Conservation (phyloP, 2,113 vertebrate species). For the Strix uralensis region DNA sequence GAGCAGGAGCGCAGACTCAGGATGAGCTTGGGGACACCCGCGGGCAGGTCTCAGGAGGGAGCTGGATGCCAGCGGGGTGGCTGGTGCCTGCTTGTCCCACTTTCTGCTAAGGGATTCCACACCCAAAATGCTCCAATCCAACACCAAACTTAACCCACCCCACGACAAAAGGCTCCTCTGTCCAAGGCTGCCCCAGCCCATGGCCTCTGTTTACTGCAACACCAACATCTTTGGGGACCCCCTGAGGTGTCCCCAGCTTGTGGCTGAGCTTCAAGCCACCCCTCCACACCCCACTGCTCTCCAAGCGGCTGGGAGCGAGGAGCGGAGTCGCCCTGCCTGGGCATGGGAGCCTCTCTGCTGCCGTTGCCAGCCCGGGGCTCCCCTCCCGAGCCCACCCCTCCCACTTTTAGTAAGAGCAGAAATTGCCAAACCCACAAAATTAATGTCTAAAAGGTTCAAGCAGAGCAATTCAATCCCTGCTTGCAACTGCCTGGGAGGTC, state of each 20-base stretch:
- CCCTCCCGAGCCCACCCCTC: background rate
- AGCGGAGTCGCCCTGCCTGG: background rate
- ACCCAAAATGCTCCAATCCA: background rate
- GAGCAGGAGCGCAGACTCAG: background rate
- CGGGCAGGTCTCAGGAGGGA: background rate
- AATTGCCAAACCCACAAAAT: slow-evolving; percentile 18
- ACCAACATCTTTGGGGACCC: background rate
- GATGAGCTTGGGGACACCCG: background rate
- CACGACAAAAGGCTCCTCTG: background rate
- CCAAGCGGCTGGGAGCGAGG: rapidly evolving
- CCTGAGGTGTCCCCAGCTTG: background rate
- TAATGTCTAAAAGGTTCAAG: slow-evolving; percentile 11
- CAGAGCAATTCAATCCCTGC: background rate
- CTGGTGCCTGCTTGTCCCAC: background rate
- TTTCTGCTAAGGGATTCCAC: background rate
- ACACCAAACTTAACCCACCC: background rate
- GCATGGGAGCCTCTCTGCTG: rapidly evolving
- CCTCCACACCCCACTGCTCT: background rate
- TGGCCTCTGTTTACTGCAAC: background rate
- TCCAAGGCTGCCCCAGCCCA: background rate
- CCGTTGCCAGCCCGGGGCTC: background rate
- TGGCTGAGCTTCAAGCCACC: background rate
- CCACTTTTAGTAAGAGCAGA: background rate
- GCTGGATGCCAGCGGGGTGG: background rate
- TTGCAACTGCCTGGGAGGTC: slow-evolving; percentile 35